Evolutionary conservation across 2,888 invertebrate species (phyloP).

Genomic region (Cosmia pyralina): DNA sequence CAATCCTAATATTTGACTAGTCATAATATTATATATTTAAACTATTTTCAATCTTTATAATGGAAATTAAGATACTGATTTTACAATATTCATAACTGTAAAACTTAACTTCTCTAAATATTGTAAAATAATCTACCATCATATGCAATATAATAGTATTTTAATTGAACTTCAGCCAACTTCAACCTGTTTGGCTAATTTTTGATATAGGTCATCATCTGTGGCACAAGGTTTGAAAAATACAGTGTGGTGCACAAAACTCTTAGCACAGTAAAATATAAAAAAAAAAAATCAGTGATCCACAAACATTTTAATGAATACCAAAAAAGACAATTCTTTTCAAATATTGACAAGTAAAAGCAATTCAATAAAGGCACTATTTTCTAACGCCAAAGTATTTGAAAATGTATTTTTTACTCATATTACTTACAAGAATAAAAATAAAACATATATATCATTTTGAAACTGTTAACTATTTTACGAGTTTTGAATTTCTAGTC

Average conservation of each 20-base stretch:
- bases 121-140: background rate
- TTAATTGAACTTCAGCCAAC: background rate
- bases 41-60: constrained; percentile 17
- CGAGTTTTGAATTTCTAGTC: constrained; percentile 43
- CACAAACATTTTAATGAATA: constrained; percentile 11
- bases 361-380: constrained; percentile 4
- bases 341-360: constrained; percentile 9
- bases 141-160: background rate
- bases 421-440: constrained; percentile 46
- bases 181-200: background rate
- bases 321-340: background rate
- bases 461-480: constrained; percentile 25
- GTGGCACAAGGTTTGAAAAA: constrained; percentile 16
- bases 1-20: constrained; percentile 37
- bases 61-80: constrained; percentile 12
- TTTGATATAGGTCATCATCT: background rate
- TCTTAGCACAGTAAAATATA: background rate
- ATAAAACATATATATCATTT: constrained; percentile 6
- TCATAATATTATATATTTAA: constrained; percentile 26
- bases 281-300: constrained; percentile 13
- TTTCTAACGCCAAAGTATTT: constrained; percentile 23
- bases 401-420: constrained; percentile 47
- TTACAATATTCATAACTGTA: background rate
- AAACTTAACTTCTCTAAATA: background rate
- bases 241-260: constrained; percentile 12